Evolutionary conservation across 2,888 invertebrate species (phyloP), one percentile per base, ranked within the genome.

Genomic region (Chloromyia formosa): DNA sequence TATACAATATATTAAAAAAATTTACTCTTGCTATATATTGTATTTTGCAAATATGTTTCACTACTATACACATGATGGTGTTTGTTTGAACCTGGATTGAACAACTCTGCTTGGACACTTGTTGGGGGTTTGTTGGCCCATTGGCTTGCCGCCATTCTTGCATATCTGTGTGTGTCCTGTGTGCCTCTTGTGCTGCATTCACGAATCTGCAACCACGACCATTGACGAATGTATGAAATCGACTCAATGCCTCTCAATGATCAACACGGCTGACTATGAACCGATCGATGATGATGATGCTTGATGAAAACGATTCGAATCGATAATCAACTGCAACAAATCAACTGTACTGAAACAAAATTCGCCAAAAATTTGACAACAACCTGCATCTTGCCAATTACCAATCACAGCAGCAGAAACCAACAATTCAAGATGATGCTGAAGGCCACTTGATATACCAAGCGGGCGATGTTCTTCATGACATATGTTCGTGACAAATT

Each of bases 361-460:
- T 12, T 3, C 75, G 54, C 60, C 76, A 75, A 60, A 75, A 74
- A 60, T 56, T 72, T 53, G 27, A 35, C 27, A 35, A 75, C 75
- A 78, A 68, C 20, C 5, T 14, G 12, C 18, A n/a, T 3, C 18
- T 16, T 14, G 53, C 42, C 27, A 35, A 62, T 54, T 54, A 62
- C 71, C 78, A 75, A 77, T 79, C 77, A 83, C 82, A 85, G 85
- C 84, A 84, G 83, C 84, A 84, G 83, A 83, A 86, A 83, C 94
- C 96, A 87, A 94, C 95, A 88, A 93, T 98, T 88, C 95, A 96
- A 92, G 97, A 99, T 91, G 98, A 99, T 91, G 94, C 94, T 89
- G 98, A 99, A 89, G 99, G 99, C 88, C 98, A 99, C 89, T 96
- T 99, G 90, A 94, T 99, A 88, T 99, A 98, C 94, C 94, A 94